Conservation (phyloP, 2,888 invertebrate genomes). For the Sisyra nigra region DNA sequence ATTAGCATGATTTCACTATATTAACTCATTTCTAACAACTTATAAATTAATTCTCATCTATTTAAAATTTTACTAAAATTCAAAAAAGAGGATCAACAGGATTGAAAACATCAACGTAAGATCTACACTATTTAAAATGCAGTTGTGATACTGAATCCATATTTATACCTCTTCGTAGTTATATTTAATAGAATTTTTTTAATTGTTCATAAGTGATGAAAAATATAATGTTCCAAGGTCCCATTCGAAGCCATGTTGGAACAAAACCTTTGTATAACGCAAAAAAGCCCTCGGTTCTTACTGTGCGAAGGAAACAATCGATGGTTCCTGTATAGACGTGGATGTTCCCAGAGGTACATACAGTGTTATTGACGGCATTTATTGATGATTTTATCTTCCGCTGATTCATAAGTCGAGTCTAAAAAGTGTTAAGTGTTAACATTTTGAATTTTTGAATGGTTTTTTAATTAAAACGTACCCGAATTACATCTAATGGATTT, state of each 20-base stretch:
- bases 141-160: no score
- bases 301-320: conserved; percentile 54
- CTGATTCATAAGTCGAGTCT: conserved; percentile 94
- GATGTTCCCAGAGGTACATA: conserved; percentile 17
- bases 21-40: no score
- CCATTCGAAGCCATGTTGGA: conserved; percentile 91
- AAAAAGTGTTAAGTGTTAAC: conserved; percentile 23
- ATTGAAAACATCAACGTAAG: no score
- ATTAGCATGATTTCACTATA: no score
- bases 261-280: conserved; percentile 91
- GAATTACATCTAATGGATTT: conserved; percentile 84
- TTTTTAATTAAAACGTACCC: conserved; percentile 39
- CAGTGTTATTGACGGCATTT: conserved; percentile 26
- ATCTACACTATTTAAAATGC: no score
- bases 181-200: conserved; percentile 27
- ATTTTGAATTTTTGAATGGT: neutral
- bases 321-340: conserved; percentile 65
- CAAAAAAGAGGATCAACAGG: no score
- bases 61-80: no score
- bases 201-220: conserved; percentile 88
- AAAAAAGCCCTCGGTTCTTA: conserved; percentile 68
- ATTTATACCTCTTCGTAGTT: no score
- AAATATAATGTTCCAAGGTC: conserved; percentile 95
- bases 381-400: conserved; percentile 38
- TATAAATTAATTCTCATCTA: no score